Evolutionary conservation across 1,140 invertebrate genomes (phyloP).

Genomic region (Gonioctena quinquepunctata): DNA sequence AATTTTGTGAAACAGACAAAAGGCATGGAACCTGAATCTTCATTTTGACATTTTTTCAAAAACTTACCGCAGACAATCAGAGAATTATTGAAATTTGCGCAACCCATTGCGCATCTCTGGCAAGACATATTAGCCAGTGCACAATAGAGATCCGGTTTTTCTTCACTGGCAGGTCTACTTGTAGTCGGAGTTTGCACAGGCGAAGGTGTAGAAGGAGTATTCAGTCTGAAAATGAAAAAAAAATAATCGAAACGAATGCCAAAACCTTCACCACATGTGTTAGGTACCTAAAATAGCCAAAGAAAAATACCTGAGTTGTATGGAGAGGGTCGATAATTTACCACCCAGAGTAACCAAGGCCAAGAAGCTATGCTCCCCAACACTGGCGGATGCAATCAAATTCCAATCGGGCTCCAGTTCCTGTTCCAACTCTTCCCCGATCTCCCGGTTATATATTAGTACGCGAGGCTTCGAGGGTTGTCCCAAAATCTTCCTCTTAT

Average conservation of each 20-base stretch:
- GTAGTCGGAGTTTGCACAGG: slow-evolving; percentile 49
- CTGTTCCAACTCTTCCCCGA: slow-evolving; percentile 60
- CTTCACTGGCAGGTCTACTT: slow-evolving; percentile 50
- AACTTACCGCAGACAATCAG: slow-evolving; percentile 75
- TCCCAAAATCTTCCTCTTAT: slow-evolving; percentile 57
- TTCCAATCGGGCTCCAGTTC: slow-evolving; percentile 70
- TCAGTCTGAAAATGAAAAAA: slow-evolving; percentile 56
- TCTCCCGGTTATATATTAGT: slow-evolving; percentile 64
- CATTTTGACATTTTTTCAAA: no score
- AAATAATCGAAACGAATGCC: slow-evolving; percentile 3
- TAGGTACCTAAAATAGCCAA: no score
- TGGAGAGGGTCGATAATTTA: slow-evolving; percentile 66
- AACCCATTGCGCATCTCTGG: slow-evolving; percentile 75
- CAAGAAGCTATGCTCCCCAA: slow-evolving; percentile 67
- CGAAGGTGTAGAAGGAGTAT: slow-evolving; percentile 56
- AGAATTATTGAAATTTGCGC: slow-evolving; percentile 68
- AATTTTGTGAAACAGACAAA: no score
- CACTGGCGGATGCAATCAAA: slow-evolving; percentile 64
- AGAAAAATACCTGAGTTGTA: slow-evolving; percentile 66
- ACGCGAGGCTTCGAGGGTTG: slow-evolving; percentile 68
- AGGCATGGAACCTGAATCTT: no score
- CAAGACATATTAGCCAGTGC: slow-evolving; percentile 69
- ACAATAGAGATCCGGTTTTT: slow-evolving; percentile 63
- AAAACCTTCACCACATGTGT: no score
- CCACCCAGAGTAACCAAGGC: slow-evolving; percentile 70